Percentiles rank a stretch among this genome's conserved stretches.
These are phyloP conservation scores for Mycetomoellerius zeteki DNA, from an alignment of 1,140 invertebrate genomes.

Conservation along the genomic window DNA sequence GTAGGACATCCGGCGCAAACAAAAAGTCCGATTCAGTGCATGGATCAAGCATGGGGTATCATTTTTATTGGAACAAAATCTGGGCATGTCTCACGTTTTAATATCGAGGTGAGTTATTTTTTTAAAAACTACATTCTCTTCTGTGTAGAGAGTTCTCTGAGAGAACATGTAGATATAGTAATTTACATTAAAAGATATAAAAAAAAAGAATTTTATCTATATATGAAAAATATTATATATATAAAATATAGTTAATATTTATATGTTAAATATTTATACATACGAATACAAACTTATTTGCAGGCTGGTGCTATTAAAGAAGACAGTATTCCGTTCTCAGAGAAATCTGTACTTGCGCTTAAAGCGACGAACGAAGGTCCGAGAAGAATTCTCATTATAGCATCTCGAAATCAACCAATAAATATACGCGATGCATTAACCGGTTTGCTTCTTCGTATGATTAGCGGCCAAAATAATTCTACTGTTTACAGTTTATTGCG, in stretches of 20 bases:
- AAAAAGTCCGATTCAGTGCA: conserved; percentile 89
- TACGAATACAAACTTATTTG: conserved; percentile 71
- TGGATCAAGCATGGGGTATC: conserved; percentile 89
- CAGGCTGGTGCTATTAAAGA: conserved; percentile 88
- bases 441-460: conserved; percentile 89
- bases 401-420: conserved; percentile 89
- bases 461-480: conserved; percentile 88
- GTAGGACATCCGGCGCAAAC: conserved; percentile 86
- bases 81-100: conserved; percentile 88
- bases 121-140: neutral
- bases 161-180: neutral
- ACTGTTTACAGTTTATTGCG: conserved; percentile 90
- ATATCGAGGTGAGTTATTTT: conserved; percentile 87
- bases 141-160: neutral
- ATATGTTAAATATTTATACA: conserved; percentile 10
- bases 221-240: neutral
- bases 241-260: conserved; percentile 12
- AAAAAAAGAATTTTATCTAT: neutral
- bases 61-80: conserved; percentile 89
- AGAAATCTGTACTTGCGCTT: conserved; percentile 89
- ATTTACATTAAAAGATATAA: conserved; percentile 9
- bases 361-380: conserved; percentile 90
- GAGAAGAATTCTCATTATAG: conserved; percentile 90
- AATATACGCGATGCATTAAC: conserved; percentile 90
- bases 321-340: conserved; percentile 88